Evolutionary conservation across 2,888 invertebrate species (phyloP), one percentile per base, ranked within the genome.

Genomic region (Lysandra coridon): DNA sequence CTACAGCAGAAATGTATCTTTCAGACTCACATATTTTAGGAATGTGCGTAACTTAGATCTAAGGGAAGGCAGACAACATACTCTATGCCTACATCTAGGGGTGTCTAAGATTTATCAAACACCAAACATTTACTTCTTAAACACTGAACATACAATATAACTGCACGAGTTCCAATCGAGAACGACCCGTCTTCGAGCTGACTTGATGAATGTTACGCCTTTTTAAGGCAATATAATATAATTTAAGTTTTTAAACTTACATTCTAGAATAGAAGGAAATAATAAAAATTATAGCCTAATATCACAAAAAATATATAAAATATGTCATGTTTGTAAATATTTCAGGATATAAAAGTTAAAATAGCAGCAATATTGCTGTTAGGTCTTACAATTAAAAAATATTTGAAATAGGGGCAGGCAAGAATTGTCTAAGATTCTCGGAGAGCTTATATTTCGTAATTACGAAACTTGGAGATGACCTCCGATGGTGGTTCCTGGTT

Each of bases 381-480:
- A 73, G 78, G 3, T 79, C 37, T 57, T 6, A 80, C 80, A 78
- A 37, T 37, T 80, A 83, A 82, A 81, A 83, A 84, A 80, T 81
- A 82, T 80, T 79, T 83, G 83, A 74, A 81, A 84, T 83, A 77
- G 81, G 82, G 78, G 60, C 78, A 81, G 80, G 81, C 76, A 76
- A 76, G 53, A 76, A 76, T 53, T 23, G 12, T 69, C 69, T 69
- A 80, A 57, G 57, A 79, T 80, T 79, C 62, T 62, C 57, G 17
- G 44, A 33, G 62, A 62, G 81, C 84, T 97, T 98, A 98, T 89
- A 98, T 98, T 93, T 98, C 98, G 94, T 98, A 98, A 93, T 98
- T 98, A 91, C 98, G 96, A 93, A 98, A 98, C 92, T 98, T 98
- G 91, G 96, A 97, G 92, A 97, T 97, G 85, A 98, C 97, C 88